Evolutionary conservation across 2,113 vertebrate genomes (phyloP).

Genomic region (Aegypius monachus): DNA sequence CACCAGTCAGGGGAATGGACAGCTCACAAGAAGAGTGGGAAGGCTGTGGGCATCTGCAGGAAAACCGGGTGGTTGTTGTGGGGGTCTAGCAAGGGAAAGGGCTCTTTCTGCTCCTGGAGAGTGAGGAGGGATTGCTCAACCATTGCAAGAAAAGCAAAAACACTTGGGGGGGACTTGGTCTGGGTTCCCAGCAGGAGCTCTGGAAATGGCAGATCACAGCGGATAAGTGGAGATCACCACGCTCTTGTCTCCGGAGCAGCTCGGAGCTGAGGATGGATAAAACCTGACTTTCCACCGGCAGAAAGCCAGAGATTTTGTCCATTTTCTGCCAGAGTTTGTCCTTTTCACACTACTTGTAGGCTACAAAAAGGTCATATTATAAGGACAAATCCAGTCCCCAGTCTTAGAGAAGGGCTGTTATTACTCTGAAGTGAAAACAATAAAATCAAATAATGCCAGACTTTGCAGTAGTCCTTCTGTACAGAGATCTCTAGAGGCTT

Average conservation of each 20-base stretch:
- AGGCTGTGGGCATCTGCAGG: background rate
- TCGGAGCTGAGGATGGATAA: background rate
- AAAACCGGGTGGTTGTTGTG: accelerated
- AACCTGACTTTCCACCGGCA: background rate
- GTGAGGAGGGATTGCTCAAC: background rate
- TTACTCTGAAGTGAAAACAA: slow-evolving; percentile 14
- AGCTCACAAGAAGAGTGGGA: background rate
- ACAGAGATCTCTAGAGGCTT: slow-evolving; percentile 42
- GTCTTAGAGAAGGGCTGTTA: slow-evolving; percentile 10
- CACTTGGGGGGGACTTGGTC: background rate
- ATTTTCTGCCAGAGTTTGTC: background rate
- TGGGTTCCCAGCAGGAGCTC: background rate
- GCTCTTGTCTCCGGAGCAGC: background rate
- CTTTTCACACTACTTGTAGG: background rate
- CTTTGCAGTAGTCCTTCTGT: background rate
- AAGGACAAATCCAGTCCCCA: slow-evolving; percentile 29
- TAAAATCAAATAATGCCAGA: slow-evolving; percentile 31
- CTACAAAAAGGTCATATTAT: slow-evolving; percentile 41
- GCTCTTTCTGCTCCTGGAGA: background rate
- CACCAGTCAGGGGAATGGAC: background rate
- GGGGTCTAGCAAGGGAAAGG: background rate
- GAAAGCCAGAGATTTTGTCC: background rate
- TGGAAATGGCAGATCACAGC: background rate
- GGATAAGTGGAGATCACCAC: background rate
- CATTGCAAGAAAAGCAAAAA: background rate